A percentile compares a stretch with the other conserved stretches of the same genome.
Evolutionary conservation across 2,113 vertebrate genomes (phyloP).

Genomic region (Orycteropus afer): DNA sequence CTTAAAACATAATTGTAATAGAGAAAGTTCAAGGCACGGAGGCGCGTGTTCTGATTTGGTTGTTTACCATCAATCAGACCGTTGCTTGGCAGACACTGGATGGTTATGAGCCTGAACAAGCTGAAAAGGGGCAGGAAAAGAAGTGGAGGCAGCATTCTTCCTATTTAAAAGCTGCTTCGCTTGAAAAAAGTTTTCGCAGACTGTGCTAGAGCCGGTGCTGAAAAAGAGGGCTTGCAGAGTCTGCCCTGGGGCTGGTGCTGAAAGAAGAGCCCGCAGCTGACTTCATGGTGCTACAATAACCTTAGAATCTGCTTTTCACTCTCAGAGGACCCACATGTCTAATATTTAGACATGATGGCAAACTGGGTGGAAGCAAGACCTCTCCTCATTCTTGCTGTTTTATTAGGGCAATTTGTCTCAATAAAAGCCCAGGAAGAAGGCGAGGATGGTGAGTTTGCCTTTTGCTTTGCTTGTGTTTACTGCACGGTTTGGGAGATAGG

Average conservation of each 20-base stretch:
- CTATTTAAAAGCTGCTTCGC: slow-evolving; percentile 91
- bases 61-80: slow-evolving; percentile 91
- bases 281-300: slow-evolving; percentile 88
- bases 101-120: slow-evolving; percentile 86
- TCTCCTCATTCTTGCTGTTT: slow-evolving; percentile 86
- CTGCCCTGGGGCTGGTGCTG: slow-evolving; percentile 84
- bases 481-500: slow-evolving; percentile 18
- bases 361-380: slow-evolving; percentile 85
- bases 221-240: slow-evolving; percentile 78
- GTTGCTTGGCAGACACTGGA: slow-evolving; percentile 90
- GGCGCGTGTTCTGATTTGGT: slow-evolving; percentile 87
- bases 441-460: slow-evolving; percentile 86
- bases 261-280: slow-evolving; percentile 74
- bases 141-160: slow-evolving; percentile 91
- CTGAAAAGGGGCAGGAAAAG: slow-evolving; percentile 91
- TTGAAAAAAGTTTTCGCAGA: slow-evolving; percentile 86
- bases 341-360: slow-evolving; percentile 86
- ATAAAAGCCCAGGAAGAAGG: slow-evolving; percentile 87
- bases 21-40: slow-evolving; percentile 80
- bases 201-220: slow-evolving; percentile 85
- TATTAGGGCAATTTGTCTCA: slow-evolving; percentile 86
- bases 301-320: slow-evolving; percentile 66
- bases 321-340: slow-evolving; percentile 85
- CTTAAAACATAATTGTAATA: slow-evolving; percentile 60
- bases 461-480: slow-evolving; percentile 62